Evolutionary conservation across 2,888 invertebrate species (phyloP).

Genomic region (Cataglyphis albicans): DNA sequence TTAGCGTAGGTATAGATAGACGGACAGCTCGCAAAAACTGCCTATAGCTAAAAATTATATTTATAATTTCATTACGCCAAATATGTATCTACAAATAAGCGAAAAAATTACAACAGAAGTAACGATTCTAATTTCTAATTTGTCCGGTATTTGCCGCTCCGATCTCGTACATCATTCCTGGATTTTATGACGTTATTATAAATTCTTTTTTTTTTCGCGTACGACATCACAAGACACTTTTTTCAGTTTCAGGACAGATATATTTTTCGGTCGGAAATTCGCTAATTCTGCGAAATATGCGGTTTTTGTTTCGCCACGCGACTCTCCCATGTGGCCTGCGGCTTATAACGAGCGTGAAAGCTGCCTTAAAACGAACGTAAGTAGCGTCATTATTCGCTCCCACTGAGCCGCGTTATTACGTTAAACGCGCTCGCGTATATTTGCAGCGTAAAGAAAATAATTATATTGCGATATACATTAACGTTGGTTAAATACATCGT

Average conservation of each 20-base stretch:
- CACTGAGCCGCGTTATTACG: conserved; percentile 31
- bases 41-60: conserved; percentile 5
- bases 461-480: conserved; percentile 45
- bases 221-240: not conserved
- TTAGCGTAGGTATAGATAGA: not conserved
- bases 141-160: not conserved
- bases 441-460: conserved; percentile 49
- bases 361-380: conserved; percentile 39
- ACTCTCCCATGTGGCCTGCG: conserved; percentile 10
- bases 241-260: conserved; percentile 7
- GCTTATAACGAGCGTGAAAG: conserved; percentile 49
- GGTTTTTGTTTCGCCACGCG: conserved; percentile 47
- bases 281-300: conserved; percentile 42
- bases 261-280: conserved; percentile 48
- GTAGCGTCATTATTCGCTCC: conserved; percentile 56
- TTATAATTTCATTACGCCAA: not conserved
- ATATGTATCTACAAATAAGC: not conserved
- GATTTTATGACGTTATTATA: not conserved
- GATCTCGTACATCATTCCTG: too few relatives aligned
- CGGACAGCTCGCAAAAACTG: not conserved
- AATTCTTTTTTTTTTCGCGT: not conserved
- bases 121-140: not conserved
- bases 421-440: conserved; percentile 36
- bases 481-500: conserved; percentile 24
- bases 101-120: not conserved